Evolutionary conservation across 2,113 vertebrate genomes (phyloP), one percentile per base, ranked within the genome.

Genomic region (Marmota monax): DNA sequence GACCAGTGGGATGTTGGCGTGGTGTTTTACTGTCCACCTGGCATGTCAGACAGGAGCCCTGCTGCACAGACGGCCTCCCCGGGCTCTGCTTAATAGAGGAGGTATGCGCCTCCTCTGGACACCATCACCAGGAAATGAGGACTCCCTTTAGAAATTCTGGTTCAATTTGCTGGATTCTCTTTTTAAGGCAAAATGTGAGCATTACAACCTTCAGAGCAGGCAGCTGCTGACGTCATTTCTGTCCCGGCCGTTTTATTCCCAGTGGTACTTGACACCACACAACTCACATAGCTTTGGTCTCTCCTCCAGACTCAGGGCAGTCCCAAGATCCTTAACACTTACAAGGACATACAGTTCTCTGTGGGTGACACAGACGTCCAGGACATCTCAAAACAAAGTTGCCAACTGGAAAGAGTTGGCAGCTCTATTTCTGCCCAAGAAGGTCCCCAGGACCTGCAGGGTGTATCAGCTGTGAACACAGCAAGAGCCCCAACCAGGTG

Each of bases 381-480:
- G 48, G 12, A 37, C 51, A 69, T 82, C 20, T 67, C 67, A 34
- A 37, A 37, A 93, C 48, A 48, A 58, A 82, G 18, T 4, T 61
- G 14, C 7, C 25, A 22, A 2, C 8, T 12, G 56, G 58, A 12
- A 39, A 0, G 9, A 48, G 0, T 18, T 23, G 37, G 56, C 12
- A 13, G 13, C 37, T 77, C 34, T 17, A 23, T 48, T 69, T 63
- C 61, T 63, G 39, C 51, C 51, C 58, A 2, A 5, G n/a, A 32
- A 67, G 72, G 73, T n/a, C 34, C 56, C 27, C 39, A 20, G 65
- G 56, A 48, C 45, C 27, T 56, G 8, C 23, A 37, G 9, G 17
- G 5, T 48, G 8, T 2, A 0, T 13, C 48, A 0, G 25, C n/a
- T 45, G 23, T 22, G 13, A 39, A n/a, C 8, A 1, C 11, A 23